Percentiles rank a stretch among this genome's conserved stretches.
Evolutionary conservation across 2,888 invertebrate genomes (phyloP).

Genomic region (Bombyx huttoni): DNA sequence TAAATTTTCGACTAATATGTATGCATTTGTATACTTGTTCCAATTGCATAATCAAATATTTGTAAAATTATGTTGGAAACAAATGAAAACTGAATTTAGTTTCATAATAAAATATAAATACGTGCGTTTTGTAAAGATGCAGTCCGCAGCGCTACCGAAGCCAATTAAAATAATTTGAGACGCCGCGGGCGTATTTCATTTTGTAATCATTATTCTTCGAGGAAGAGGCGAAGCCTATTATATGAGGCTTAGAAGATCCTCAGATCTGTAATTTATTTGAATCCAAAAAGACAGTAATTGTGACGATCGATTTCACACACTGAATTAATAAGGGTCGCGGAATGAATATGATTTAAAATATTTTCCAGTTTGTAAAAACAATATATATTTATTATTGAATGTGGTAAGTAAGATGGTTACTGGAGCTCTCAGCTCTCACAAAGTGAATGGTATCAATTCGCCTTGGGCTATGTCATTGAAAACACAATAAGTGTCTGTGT

Average conservation of each 20-base stretch:
- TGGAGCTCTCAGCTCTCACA: no score
- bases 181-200: slow-evolving; percentile 64
- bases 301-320: slow-evolving; percentile 12
- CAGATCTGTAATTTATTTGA: slow-evolving; percentile 54
- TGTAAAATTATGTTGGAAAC: not conserved
- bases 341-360: not conserved
- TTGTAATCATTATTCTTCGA: slow-evolving; percentile 66
- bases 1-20: no score
- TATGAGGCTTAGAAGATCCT: slow-evolving; percentile 58
- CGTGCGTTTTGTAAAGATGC: slow-evolving; percentile 24
- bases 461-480: no score
- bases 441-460: no score
- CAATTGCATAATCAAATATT: no score
- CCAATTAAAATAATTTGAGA: slow-evolving; percentile 74
- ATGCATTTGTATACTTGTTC: no score
- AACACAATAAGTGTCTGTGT: no score
- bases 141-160: slow-evolving; percentile 62
- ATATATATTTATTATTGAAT: no score
- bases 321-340: slow-evolving; percentile 5
- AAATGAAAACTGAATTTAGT: not conserved
- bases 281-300: slow-evolving; percentile 19
- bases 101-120: not conserved
- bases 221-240: slow-evolving; percentile 61
- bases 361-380: not conserved
- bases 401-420: no score